These are phyloP conservation scores for Caranx melampygus DNA, from an alignment of 2,113 vertebrate genomes.

Conservation along the genomic window DNA sequence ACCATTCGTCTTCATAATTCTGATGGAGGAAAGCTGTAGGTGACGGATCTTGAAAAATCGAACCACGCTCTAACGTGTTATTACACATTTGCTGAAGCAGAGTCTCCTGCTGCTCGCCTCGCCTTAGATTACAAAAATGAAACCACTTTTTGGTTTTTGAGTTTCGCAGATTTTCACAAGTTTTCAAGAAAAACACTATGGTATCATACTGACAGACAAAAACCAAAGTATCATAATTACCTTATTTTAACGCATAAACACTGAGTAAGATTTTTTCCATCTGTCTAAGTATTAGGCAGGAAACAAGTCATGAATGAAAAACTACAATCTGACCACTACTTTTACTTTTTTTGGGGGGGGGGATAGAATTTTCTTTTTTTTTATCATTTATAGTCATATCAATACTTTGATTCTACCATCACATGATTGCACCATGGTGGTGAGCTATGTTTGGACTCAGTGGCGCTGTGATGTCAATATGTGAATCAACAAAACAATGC, in stretches of 20 bases:
- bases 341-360: background rate
- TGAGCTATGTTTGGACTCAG: background rate
- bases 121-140: constrained; percentile 22
- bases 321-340: background rate
- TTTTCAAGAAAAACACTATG: constrained; percentile 15
- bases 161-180: background rate
- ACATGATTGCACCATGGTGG: background rate
- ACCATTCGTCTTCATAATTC: background rate
- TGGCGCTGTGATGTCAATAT: background rate
- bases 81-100: background rate
- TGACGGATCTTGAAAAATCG: background rate
- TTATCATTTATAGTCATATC: too few species aligned
- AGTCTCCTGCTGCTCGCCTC: constrained; percentile 2
- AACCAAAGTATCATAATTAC: background rate
- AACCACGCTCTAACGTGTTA: background rate
- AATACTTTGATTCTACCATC: too few species aligned
- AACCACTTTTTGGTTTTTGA: background rate
- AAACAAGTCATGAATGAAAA: background rate
- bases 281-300: background rate
- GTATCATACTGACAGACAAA: constrained; percentile 15
- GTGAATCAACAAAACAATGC: background rate
- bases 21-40: background rate
- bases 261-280: background rate
- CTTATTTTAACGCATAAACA: background rate
- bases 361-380: too few species aligned